Conservation (phyloP, 1,140 invertebrate species). For the Drosophila funebris region DNA sequence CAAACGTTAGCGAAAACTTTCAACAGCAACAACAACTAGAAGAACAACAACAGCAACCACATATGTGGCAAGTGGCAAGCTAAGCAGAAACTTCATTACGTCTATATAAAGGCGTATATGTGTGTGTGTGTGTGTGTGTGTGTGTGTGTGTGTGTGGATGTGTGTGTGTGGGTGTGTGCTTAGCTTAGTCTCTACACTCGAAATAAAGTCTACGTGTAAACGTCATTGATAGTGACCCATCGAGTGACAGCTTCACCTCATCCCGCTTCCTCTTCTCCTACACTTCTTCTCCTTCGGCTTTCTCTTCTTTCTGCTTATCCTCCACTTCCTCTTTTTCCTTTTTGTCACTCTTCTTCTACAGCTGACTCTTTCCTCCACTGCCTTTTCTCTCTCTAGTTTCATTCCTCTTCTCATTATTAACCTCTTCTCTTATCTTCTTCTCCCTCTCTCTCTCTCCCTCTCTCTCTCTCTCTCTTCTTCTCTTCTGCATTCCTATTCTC, state of each 20-base stretch:
- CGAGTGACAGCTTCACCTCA: slow-evolving; percentile 22
- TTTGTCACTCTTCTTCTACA: too few relatives aligned
- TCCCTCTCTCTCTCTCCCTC: too few relatives aligned
- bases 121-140: slow-evolving; percentile 8
- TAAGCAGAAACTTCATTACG: slow-evolving; percentile 60
- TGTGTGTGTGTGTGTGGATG: background rate
- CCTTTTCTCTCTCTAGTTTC: background rate
- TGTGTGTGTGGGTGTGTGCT: background rate
- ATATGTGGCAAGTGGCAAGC: slow-evolving; percentile 51
- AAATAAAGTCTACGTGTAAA: slow-evolving; percentile 16
- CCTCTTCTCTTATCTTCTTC: too few relatives aligned
- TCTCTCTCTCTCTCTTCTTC: too few relatives aligned
- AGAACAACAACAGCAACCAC: too few relatives aligned
- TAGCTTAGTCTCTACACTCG: background rate
- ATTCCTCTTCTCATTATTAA: too few relatives aligned
- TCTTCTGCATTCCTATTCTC: too few relatives aligned
- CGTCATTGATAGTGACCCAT: slow-evolving; percentile 20
- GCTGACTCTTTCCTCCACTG: too few relatives aligned
- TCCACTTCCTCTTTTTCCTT: too few relatives aligned
- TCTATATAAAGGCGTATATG: background rate
- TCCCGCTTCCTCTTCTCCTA: too few relatives aligned
- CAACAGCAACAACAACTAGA: slow-evolving; percentile 27
- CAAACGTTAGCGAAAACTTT: slow-evolving; percentile 67
- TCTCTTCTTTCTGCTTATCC: too few relatives aligned
- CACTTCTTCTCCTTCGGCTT: too few relatives aligned